Conservation (phyloP, 2,888 invertebrate genomes). For the Nasonia oneida region DNA sequence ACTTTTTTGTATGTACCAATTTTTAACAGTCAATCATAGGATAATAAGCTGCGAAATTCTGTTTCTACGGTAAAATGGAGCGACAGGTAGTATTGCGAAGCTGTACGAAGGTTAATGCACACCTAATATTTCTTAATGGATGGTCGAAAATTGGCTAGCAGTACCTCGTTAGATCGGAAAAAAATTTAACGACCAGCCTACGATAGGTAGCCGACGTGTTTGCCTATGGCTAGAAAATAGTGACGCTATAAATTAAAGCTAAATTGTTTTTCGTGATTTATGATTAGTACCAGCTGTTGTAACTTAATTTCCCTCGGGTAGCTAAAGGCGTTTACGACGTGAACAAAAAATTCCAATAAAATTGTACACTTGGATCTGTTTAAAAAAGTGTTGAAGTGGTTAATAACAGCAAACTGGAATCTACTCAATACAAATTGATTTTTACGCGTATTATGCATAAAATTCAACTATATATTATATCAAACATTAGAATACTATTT, state of each 20-base stretch:
- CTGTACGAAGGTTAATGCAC: conserved; percentile 24
- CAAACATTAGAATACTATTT: no score
- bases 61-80: not conserved
- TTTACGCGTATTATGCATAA: not conserved
- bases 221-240: conserved; percentile 15
- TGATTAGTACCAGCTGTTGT: conserved; percentile 2
- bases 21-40: no score
- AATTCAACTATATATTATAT: not conserved
- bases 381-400: not conserved
- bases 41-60: conserved; percentile 9
- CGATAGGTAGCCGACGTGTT: not conserved
- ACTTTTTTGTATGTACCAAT: no score
- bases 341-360: not conserved
- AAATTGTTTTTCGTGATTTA: conserved; percentile 51
- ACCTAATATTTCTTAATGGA: conserved; percentile 46
- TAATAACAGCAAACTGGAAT: not conserved
- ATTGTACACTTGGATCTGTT: not conserved
- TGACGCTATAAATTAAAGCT: conserved; percentile 33
- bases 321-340: not conserved
- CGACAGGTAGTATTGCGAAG: conserved; percentile 17
- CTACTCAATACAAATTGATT: not conserved
- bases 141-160: not conserved
- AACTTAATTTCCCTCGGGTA: conserved; percentile 25
- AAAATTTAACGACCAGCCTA: conserved; percentile 29
- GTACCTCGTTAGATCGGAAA: not conserved